Base-by-base conservation (phyloP, 2,113 vertebrate species). In the Passer domesticus region DNA sequence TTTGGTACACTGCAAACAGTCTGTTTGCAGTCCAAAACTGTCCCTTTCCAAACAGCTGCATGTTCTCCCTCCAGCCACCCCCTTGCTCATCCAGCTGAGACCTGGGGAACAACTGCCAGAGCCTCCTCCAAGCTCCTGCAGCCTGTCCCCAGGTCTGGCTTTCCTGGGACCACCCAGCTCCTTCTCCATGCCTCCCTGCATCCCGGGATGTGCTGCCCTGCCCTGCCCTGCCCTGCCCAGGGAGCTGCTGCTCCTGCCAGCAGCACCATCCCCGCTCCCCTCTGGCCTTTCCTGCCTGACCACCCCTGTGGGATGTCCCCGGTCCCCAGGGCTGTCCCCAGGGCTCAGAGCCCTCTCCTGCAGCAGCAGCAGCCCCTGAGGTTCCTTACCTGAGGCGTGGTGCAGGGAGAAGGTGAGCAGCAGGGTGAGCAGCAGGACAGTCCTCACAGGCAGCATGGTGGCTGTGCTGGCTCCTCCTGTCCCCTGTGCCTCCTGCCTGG, bases 401-500 rank as follows among this genome's bases (percentile, higher is more conserved):
- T 74, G 73, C 73, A 74, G 73, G 64, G 68, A 89, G 76, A 85
- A 56, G 68, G 47, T 37, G 80, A 96, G 72, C 37, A 96, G 80
- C 59, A 96, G 33, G 3, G 2, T 0, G 9, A 96, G 83, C 74
- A 94, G 69, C 68, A 92, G 87, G 83, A 62, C 7, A 1, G 20
- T 73, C 83, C 63, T 92, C 18, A 73, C 41, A 60, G 55, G 0
- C 6, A 83, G 43, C 93, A 95, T 94, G 72, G 80, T 91, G 83
- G 24, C 76, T 0, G 4, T 6, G 16, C 24, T 43, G 62, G 72
- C 41, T 90, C 46, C 66, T 55, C 8, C 30, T 77, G 30, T 35
- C 23, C 67, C 31, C 41, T 0, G 11, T 70, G 62, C 47, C 0
- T 0, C 22, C n/a, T 87, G 56, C 20, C 30, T 0, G 0, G 8